Percentiles rank a stretch among this genome's conserved stretches.
Conservation (phyloP, 2,888 invertebrate species). For the Tenthredo mesomela region DNA sequence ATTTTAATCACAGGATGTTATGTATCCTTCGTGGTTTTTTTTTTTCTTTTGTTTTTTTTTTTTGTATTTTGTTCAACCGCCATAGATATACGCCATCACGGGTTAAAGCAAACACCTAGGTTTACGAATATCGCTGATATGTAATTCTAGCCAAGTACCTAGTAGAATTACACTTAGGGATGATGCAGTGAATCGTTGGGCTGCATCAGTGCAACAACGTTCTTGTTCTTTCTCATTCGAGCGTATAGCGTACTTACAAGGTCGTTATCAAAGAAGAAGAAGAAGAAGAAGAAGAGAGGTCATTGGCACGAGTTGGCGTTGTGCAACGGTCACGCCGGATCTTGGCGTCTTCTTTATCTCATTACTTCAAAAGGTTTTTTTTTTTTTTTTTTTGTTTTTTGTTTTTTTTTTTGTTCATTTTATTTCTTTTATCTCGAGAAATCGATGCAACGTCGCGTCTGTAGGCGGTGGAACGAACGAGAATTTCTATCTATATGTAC, state of each 20-base stretch:
- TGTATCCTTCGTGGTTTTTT: slow-evolving; percentile 29
- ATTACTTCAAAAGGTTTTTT: slow-evolving; percentile 21
- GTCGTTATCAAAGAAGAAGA: slow-evolving; percentile 45
- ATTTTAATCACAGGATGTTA: slow-evolving; percentile 51
- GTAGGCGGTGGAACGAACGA: slow-evolving; percentile 22
- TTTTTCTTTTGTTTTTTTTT: neutral
- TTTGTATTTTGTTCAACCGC: neutral
- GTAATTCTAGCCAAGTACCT: neutral
- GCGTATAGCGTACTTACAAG: slow-evolving; percentile 34
- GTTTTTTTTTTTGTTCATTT: neutral
- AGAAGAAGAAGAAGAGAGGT: slow-evolving; percentile 51
- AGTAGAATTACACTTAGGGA: neutral
- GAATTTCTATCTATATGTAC: neutral
- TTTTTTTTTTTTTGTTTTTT: neutral
- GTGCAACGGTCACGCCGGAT: slow-evolving; percentile 59
- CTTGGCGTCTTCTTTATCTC: slow-evolving; percentile 26
- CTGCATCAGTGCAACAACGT: slow-evolving; percentile 2
- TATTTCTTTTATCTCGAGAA: slow-evolving; percentile 23
- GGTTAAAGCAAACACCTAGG: neutral
- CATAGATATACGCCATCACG: neutral
- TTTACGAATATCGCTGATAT: neutral
- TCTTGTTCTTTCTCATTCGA: slow-evolving; percentile 25
- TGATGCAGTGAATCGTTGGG: neutral
- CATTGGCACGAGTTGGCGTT: slow-evolving; percentile 50
- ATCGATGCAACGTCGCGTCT: slow-evolving; percentile 23